These are phyloP conservation scores for Scomberomorus guttatus DNA, from an alignment of 2,797 vertebrate genomes.

Conservation along the genomic window DNA sequence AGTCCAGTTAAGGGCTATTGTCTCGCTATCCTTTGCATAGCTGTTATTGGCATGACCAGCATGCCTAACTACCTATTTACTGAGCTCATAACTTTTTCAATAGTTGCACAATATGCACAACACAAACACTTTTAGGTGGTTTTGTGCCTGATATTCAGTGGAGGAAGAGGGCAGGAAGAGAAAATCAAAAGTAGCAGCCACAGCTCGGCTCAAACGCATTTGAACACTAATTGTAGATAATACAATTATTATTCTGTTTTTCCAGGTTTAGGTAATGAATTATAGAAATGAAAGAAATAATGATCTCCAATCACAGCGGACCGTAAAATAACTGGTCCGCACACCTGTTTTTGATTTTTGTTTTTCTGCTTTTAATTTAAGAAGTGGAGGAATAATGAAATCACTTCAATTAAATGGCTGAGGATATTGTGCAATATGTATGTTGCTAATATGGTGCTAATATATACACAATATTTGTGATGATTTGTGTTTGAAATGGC, in stretches of 20 bases:
- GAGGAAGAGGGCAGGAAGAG: conserved; percentile 62
- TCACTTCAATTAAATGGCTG: conserved; percentile 58
- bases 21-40: conserved; percentile 92
- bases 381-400: conserved; percentile 35
- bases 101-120: conserved; percentile 88
- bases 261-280: conserved; percentile 9
- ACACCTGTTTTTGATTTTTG: not conserved
- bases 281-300: conserved; percentile 16
- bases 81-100: conserved; percentile 89
- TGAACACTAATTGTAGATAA: not conserved
- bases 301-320: not conserved
- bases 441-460: conserved; percentile 67
- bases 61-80: conserved; percentile 91
- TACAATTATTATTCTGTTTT: not conserved
- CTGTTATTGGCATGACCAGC: conserved; percentile 92
- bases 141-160: conserved; percentile 88
- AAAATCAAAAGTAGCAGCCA: conserved; percentile 30
- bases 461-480: conserved; percentile 62
- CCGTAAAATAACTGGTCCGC: not conserved
- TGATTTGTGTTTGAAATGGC: conserved; percentile 92
- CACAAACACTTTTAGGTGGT: conserved; percentile 86
- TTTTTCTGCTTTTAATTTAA: conserved; percentile 36
- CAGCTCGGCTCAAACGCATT: not conserved
- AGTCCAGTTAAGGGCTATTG: conserved; percentile 97
- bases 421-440: conserved; percentile 51